Percentiles rank a stretch among this genome's conserved stretches.
Evolutionary conservation across 2,797 vertebrate species (phyloP).

Genomic region (Rhynchotus rufescens): DNA sequence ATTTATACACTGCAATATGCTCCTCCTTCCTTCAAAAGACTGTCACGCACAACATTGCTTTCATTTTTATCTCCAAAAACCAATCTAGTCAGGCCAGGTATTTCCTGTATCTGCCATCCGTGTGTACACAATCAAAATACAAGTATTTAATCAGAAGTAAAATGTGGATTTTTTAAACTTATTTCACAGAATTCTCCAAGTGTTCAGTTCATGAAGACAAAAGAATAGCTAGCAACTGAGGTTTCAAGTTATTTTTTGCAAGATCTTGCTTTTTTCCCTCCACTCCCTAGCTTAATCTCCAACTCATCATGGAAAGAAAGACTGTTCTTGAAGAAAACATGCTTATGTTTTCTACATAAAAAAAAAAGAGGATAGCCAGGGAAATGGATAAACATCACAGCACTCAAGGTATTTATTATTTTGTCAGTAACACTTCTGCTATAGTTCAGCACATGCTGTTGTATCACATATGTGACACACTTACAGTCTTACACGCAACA

Average conservation of each 20-base stretch:
- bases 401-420: background rate
- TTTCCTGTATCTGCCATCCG: background rate
- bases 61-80: background rate
- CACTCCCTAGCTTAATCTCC: background rate
- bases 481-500: background rate
- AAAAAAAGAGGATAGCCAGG: background rate
- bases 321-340: background rate
- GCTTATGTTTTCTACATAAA: background rate
- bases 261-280: background rate
- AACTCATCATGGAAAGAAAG: background rate
- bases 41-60: background rate
- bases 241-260: background rate
- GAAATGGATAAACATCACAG: background rate
- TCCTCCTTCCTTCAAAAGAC: background rate
- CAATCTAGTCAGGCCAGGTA: background rate
- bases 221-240: background rate
- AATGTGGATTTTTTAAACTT: background rate
- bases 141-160: background rate
- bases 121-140: background rate
- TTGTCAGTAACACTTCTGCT: background rate
- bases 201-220: background rate
- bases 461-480: background rate
- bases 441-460: background rate
- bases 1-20: background rate
- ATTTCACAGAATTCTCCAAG: background rate